Base-by-base conservation (phyloP, 2,797 vertebrate species). In the Channa striata region DNA sequence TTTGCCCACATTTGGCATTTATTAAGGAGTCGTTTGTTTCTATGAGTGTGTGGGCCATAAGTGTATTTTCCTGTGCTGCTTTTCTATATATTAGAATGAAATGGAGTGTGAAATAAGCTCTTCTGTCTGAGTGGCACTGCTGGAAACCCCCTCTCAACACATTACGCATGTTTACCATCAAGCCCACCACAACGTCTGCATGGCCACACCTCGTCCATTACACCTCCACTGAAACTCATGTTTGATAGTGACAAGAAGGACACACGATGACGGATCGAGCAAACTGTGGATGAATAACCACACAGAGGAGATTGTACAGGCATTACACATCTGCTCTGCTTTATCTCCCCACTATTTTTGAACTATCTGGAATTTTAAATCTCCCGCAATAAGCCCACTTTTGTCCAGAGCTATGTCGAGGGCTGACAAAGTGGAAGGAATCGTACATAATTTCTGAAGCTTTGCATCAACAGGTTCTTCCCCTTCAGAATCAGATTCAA, bases 21-120 rank as follows among this genome's bases (percentile, higher is more conserved):
- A 79, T 82, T 65, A 74, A 53, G 21, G 67, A 68, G n/a, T 30
- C 61, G 25, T 73, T 60, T 85, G 59, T 68, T 53, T 70, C 21
- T 54, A 30, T 0, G 8, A 33, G 49, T 62, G 64, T 72, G 51
- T 68, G 36, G 57, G 44, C 43, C 74, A 62, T 77, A 59, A 48
- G 49, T 73, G 65, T 75, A 49, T 60, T 59, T 72, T 66, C 54
- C 40, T 2, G 4, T 81, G 88, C 86, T 86, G 88, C 89, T 89
- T 85, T 92, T 89, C 64, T 77, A 86, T 87, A 91, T 92, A 93
- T 93, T 91, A 93, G 91, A 92, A 91, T 91, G 82, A 93, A 94
- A 95, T 94, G 92, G 93, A 90, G 91, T 93, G 93, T 94, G 93
- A 94, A 95, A 95, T 94, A 93, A 93, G 92, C 91, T 94, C 87